A percentile compares a stretch with the other conserved stretches of the same genome.
These are phyloP conservation scores for Orgyia antiqua DNA, from an alignment of 2,888 invertebrate species.

Conservation along the genomic window DNA sequence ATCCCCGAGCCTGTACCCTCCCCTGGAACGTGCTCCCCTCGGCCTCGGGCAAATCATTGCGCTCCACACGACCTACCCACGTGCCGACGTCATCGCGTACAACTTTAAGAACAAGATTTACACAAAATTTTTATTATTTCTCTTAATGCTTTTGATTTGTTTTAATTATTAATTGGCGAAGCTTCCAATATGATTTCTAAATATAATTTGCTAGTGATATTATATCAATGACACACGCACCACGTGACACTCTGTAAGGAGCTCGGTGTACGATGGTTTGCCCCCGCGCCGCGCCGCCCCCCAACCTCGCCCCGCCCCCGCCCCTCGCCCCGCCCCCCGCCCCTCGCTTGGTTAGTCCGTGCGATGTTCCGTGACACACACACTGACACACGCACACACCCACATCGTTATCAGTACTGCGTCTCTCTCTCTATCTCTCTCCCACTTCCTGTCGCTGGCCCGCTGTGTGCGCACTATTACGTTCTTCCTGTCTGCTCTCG, in stretches of 20 bases:
- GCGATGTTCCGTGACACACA: slow-evolving; percentile 20
- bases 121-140: neutral
- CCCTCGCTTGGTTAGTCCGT: slow-evolving; percentile 23
- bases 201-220: slow-evolving; percentile 2
- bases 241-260: slow-evolving; percentile 7
- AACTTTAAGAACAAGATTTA: neutral
- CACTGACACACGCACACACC: slow-evolving; percentile 30
- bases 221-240: neutral
- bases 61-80: slow-evolving; percentile 7
- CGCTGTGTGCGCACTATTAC: slow-evolving; percentile 21
- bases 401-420: slow-evolving; percentile 20
- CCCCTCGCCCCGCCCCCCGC: slow-evolving; percentile 15
- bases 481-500: slow-evolving; percentile 16
- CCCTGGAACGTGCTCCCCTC: slow-evolving; percentile 29
- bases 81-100: slow-evolving; percentile 3
- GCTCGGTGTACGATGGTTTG: slow-evolving; percentile 24
- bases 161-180: slow-evolving; percentile 2
- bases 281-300: slow-evolving; percentile 30
- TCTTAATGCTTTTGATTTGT: slow-evolving; percentile 1
- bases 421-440: slow-evolving; percentile 24
- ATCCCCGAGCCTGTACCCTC: slow-evolving; percentile 32
- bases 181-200: slow-evolving; percentile 1
- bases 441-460: slow-evolving; percentile 24
- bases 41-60: slow-evolving; percentile 46
- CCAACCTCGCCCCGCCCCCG: too few species aligned